phyloP scores from a whole-genome alignment of 1,140 invertebrate species.

The Scaptomyza montana region DNA sequence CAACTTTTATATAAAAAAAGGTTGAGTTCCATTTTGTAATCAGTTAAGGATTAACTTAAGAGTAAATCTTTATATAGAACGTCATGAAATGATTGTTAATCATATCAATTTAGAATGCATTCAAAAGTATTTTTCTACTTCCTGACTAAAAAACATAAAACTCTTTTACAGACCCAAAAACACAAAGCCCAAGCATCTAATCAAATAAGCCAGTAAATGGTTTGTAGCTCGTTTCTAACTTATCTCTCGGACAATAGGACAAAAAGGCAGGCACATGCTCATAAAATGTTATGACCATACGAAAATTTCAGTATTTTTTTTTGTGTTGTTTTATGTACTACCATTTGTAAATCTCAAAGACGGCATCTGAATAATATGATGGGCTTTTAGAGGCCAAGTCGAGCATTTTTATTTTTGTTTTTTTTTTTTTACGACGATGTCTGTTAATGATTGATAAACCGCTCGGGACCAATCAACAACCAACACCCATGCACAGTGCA shows the following conservation, averaged over 20 bases:
- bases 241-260: conserved; percentile 27
- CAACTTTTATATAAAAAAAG: too few species aligned
- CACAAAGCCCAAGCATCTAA: conserved; percentile 35
- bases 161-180: background rate
- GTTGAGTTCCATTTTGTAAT: too few species aligned
- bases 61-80: too few species aligned
- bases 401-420: conserved; percentile 34
- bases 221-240: conserved; percentile 45
- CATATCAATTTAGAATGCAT: too few species aligned
- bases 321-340: conserved; percentile 44
- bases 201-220: conserved; percentile 58
- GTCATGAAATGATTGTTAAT: too few species aligned
- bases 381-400: conserved; percentile 65
- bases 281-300: conserved; percentile 64
- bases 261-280: conserved; percentile 1
- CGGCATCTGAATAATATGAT: conserved; percentile 61
- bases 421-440: conserved; percentile 68
- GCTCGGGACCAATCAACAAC: conserved; percentile 74
- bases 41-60: too few species aligned
- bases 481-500: conserved; percentile 53
- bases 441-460: conserved; percentile 79
- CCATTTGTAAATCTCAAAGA: conserved; percentile 62
- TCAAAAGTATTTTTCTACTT: background rate
- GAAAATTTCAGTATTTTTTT: conserved; percentile 36
- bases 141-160: background rate